These are phyloP conservation scores for Thaumatotibia leucotreta DNA, from an alignment of 1,140 invertebrate species.

Conservation along the genomic window DNA sequence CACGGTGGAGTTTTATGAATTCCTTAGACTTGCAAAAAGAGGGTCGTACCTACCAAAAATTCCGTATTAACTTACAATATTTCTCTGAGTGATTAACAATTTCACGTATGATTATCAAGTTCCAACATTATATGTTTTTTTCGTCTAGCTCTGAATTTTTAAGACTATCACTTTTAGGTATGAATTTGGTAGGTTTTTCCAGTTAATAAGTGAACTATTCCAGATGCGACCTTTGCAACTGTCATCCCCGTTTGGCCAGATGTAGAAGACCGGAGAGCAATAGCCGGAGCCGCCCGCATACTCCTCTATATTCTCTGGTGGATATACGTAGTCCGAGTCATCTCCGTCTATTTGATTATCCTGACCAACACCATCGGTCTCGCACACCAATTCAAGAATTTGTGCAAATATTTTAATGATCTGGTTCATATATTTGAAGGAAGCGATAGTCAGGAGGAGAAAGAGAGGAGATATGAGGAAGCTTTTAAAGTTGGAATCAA, in stretches of 20 bases:
- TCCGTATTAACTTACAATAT: too few species aligned
- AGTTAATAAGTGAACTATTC: too few species aligned
- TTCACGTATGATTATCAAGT: too few species aligned
- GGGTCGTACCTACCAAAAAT: too few species aligned
- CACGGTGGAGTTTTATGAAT: too few species aligned
- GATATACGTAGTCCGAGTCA: slow-evolving; percentile 34
- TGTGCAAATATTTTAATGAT: slow-evolving; percentile 44
- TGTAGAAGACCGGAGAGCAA: slow-evolving; percentile 26
- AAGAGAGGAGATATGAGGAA: background rate
- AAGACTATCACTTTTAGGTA: too few species aligned
- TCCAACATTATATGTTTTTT: too few species aligned
- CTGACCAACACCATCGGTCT: slow-evolving; percentile 34
- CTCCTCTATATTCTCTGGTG: slow-evolving; percentile 44
- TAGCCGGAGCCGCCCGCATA: slow-evolving; percentile 29
- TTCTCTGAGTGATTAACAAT: too few species aligned
- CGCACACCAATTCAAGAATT: slow-evolving; percentile 41
- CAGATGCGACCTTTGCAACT: slow-evolving; percentile 43
- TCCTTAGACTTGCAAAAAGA: too few species aligned
- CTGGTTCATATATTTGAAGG: background rate
- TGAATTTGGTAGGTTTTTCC: too few species aligned
- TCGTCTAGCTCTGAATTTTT: too few species aligned
- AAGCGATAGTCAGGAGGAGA: background rate
- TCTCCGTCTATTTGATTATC: slow-evolving; percentile 31
- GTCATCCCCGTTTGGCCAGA: slow-evolving; percentile 44
- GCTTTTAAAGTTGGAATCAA: slow-evolving; percentile 2